phyloP scores from a whole-genome alignment of 1,140 invertebrate species.

The Teleogryllus occipitalis region DNA sequence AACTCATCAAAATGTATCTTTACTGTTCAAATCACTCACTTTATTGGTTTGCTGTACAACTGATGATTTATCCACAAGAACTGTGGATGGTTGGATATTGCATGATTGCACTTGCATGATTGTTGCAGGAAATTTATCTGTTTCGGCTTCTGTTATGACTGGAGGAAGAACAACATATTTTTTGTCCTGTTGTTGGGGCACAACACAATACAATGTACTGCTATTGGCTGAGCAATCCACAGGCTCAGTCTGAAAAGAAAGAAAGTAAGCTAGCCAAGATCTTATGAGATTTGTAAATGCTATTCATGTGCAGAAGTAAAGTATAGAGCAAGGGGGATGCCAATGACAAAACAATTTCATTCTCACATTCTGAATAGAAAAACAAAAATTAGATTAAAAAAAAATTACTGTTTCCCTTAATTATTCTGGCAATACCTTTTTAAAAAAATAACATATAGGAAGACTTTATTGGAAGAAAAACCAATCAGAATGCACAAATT shows the following conservation, averaged over 20 bases:
- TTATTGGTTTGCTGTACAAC: slow-evolving; percentile 7
- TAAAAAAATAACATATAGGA: too few species aligned
- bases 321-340: too few species aligned
- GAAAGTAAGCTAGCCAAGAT: not conserved
- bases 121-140: slow-evolving; percentile 14
- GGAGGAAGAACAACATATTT: slow-evolving; percentile 12
- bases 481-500: too few species aligned
- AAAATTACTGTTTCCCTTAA: too few species aligned
- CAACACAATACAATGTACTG: slow-evolving; percentile 15
- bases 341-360: too few species aligned
- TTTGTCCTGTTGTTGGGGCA: slow-evolving; percentile 13
- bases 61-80: slow-evolving; percentile 11
- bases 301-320: too few species aligned
- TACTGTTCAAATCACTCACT: not conserved
- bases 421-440: too few species aligned
- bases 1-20: too few species aligned
- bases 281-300: too few species aligned
- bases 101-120: slow-evolving; percentile 6
- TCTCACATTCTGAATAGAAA: too few species aligned
- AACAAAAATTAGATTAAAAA: too few species aligned
- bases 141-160: slow-evolving; percentile 11
- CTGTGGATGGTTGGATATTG: not conserved
- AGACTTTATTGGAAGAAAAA: too few species aligned
- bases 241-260: not conserved
- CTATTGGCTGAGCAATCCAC: not conserved